Percentiles rank a stretch among this genome's conserved stretches.
phyloP scores from a whole-genome alignment of 64 coral and sea anemone species.

The Montipora efflorescens region DNA sequence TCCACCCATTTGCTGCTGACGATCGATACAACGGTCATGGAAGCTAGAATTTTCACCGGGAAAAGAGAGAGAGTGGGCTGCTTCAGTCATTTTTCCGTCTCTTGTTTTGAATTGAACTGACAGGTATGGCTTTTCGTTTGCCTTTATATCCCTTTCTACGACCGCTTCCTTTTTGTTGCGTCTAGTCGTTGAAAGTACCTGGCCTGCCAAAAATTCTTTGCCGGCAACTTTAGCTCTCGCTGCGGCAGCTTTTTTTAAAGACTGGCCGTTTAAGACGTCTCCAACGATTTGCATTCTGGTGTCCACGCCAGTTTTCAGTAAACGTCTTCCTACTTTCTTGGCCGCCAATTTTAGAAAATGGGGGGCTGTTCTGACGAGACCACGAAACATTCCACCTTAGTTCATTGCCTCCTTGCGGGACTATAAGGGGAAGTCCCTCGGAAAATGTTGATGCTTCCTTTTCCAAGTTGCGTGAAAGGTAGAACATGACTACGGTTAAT shows the following conservation, averaged over 20 bases:
- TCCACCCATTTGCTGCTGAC: neutral
- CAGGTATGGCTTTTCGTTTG: neutral
- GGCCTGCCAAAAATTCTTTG: neutral
- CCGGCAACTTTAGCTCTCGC: neutral
- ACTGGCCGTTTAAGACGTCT: neutral
- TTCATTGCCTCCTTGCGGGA: neutral
- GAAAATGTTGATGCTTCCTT: neutral
- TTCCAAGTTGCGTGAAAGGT: neutral
- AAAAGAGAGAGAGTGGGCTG: neutral
- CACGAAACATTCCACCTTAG: neutral
- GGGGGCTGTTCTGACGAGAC: neutral
- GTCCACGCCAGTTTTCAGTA: neutral
- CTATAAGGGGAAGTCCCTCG: neutral
- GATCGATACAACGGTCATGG: neutral
- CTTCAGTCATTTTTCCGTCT: neutral
- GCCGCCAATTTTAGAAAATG: no score
- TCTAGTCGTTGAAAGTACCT: neutral
- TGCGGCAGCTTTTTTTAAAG: neutral
- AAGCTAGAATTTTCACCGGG: neutral
- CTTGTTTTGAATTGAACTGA: neutral
- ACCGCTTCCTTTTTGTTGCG: neutral
- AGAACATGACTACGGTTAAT: neutral
- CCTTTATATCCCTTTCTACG: neutral
- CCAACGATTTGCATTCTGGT: neutral
- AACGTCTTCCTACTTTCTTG: no score